Evolutionary conservation across 2,797 vertebrate species (phyloP), one percentile per base, ranked within the genome.

Genomic region (Gymnothorax reevesii): DNA sequence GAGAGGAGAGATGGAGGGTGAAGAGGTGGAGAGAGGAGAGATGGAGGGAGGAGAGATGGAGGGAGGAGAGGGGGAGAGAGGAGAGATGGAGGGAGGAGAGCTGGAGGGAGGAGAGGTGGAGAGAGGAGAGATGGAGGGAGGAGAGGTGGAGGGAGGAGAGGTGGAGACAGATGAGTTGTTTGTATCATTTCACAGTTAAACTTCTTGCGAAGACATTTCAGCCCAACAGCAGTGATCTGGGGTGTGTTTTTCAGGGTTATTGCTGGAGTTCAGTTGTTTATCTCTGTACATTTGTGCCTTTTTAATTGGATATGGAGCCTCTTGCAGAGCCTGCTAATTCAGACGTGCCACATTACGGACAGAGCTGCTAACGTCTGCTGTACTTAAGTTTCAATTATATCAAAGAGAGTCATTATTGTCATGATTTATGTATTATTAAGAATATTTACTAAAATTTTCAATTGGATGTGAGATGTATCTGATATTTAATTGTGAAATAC

Each of bases 281-380:
- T 95, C 88, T 88, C 90, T 92, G 89, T 96, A 95, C 93, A 96
- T 97, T 96, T 96, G 97, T 98, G 98, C 97, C 97, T 98, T 98
- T 97, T 96, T 93, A 92, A 91, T 91, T 96, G 87, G 93, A 92
- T 95, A 94, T 96, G 94, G 95, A 95, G 95, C 94, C 94, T 96
- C 95, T 93, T 94, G 96, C 95, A 96, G 94, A 96, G 94, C 91
- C 94, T 95, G 96, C 93, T 94, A 95, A 84, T 88, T 94, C 91
- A 95, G 92, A 92, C 92, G 96, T 95, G 96, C 97, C 94, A 95
- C 92, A 95, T 92, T 88, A 93, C 95, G 92, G 94, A 95, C 94
- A 95, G 94, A 95, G 96, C 96, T 98, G 96, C 96, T 97, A 95
- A 93, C 93, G 94, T 95, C 96, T 95, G 95, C 94, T 96, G 95